Conservation (phyloP, 2,888 invertebrate genomes). For the Chymomyza procnemis region DNA sequence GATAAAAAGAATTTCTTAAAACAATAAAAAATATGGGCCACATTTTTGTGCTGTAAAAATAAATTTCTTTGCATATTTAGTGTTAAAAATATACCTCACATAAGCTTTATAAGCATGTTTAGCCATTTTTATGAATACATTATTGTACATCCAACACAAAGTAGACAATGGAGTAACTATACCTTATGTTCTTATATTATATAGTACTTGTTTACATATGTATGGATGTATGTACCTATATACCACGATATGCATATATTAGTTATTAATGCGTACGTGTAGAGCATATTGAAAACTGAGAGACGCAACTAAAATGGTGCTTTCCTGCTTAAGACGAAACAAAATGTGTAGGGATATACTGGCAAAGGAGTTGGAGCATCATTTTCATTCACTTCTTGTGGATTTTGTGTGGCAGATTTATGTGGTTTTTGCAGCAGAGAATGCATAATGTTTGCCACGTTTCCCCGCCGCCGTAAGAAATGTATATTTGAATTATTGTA, state of each 20-base stretch:
- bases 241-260: conserved; percentile 58
- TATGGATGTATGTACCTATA: conserved; percentile 28
- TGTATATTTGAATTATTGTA: neutral
- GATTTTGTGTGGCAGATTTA: conserved; percentile 60
- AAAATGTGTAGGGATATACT: neutral
- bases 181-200: no score
- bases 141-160: no score
- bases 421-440: conserved; percentile 70
- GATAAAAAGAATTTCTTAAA: no score
- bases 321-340: neutral
- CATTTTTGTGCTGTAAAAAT: no score
- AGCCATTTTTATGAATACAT: no score
- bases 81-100: no score
- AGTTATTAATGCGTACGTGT: conserved; percentile 72
- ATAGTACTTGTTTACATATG: neutral
- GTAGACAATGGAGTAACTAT: no score
- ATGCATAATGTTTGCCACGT: conserved; percentile 63
- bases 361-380: neutral
- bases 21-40: no score
- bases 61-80: no score
- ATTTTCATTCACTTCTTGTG: conserved; percentile 9
- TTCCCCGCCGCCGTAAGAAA: neutral
- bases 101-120: no score
- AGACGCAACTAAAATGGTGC: conserved; percentile 18
- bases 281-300: conserved; percentile 68